Conservation (phyloP, 1,140 invertebrate species). For the Paraescarpia echinospica region DNA sequence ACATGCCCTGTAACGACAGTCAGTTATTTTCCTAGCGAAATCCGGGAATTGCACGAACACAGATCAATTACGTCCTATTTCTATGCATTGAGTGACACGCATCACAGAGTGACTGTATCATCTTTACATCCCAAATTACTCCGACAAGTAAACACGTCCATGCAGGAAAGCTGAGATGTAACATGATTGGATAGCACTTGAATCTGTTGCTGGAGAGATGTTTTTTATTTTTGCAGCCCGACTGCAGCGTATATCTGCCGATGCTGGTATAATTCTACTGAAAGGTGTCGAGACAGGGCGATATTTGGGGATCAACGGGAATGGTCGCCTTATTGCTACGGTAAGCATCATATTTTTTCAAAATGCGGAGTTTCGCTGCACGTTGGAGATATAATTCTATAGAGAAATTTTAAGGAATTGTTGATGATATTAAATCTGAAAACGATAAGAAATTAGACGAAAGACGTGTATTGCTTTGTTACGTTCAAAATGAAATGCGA, state of each 20-base stretch:
- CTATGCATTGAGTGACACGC: too few species aligned
- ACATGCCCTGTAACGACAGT: too few species aligned
- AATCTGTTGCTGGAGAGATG: background rate
- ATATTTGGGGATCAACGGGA: background rate
- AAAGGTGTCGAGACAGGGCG: background rate
- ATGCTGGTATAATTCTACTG: background rate
- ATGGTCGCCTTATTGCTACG: background rate
- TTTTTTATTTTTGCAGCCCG: background rate
- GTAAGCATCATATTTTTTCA: background rate
- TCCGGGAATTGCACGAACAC: too few species aligned
- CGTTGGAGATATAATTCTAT: too few species aligned
- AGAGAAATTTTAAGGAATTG: too few species aligned
- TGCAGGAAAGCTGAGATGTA: background rate
- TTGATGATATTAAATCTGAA: too few species aligned
- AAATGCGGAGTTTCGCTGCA: background rate
- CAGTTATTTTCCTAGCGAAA: too few species aligned
- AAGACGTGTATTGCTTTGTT: too few species aligned
- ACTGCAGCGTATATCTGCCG: background rate
- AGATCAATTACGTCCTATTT: too few species aligned
- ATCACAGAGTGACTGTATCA: too few species aligned
- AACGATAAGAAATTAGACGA: too few species aligned
- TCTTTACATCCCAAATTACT: background rate
- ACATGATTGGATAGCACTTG: background rate
- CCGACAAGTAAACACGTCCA: background rate
- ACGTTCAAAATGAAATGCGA: background rate